Conservation (phyloP, 2,888 invertebrate genomes). For the Aromia moschata region DNA sequence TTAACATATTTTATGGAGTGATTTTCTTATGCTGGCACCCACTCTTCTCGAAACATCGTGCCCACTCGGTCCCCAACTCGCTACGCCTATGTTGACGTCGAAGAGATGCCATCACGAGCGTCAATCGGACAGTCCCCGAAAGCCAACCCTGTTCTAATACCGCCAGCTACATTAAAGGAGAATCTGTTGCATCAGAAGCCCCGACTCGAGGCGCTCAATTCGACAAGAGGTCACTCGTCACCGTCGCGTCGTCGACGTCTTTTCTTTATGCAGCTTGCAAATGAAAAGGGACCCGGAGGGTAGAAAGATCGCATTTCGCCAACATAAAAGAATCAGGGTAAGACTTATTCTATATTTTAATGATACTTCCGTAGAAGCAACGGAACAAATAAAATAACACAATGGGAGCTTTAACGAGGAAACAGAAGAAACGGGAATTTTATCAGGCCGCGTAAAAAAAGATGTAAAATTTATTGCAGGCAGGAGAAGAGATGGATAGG, state of each 20-base stretch:
- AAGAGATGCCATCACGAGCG: no score
- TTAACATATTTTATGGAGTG: background rate
- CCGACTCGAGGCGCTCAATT: conserved; percentile 34
- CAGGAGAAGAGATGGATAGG: conserved; percentile 7
- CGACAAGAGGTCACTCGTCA: conserved; percentile 36
- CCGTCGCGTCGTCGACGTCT: conserved; percentile 24
- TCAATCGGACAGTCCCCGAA: background rate
- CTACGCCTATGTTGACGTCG: no score
- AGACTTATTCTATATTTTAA: conserved; percentile 43
- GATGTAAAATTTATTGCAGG: conserved; percentile 7
- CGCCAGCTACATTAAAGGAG: conserved; percentile 4
- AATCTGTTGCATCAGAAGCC: conserved; percentile 24
- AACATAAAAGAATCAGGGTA: conserved; percentile 41
- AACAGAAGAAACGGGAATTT: conserved; percentile 46
- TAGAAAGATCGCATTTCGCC: conserved; percentile 40
- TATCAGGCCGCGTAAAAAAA: conserved; percentile 48
- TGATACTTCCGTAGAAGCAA: conserved; percentile 35
- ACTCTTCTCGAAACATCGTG: background rate
- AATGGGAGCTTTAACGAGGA: conserved; percentile 45
- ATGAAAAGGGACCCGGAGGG: conserved; percentile 35
- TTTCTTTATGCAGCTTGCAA: conserved; percentile 20
- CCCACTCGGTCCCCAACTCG: no score
- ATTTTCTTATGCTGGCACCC: background rate
- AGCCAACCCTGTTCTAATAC: conserved; percentile 2
- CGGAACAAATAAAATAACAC: conserved; percentile 44